Evolutionary conservation across 2,888 invertebrate genomes (phyloP), one percentile per base, ranked within the genome.

Genomic region (Scelioninae gen. 1): DNA sequence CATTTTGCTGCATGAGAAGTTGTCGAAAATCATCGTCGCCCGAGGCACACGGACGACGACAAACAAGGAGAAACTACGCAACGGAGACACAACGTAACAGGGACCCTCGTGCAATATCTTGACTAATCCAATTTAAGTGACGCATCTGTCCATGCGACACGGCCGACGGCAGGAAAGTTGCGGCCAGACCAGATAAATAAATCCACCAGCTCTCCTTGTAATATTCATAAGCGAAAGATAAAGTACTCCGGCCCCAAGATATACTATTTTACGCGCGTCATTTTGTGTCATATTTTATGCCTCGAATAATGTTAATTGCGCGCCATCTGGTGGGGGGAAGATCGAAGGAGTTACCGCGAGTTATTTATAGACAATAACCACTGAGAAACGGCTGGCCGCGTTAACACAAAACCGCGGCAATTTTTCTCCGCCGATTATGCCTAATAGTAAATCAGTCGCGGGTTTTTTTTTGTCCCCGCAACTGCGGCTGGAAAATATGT

Each of bases 71-170:
- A 15, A 6, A 43, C 43, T 11, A n/a, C 43, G n/a, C 5, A 43
- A 43, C 5, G 43, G 11, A 43, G 43, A 43, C 43, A 40, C 13
- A 31, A 23, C 23, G 23, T 4, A n/a, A 40, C 23, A 53, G 43
- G 60, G 32, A 43, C 68, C 74, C 71, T 58, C 76, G 69, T 40
- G 65, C 58, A 60, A 43, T 76, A 77, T 82, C 82, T 82, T 76
- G 76, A 77, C 76, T 82, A 82, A 82, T 78, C 82, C 69, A 82
- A 74, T 82, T 78, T 63, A 63, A 82, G 74, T 74, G 78, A 78
- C 74, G 78, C 78, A 78, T 77, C 74, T 78, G 82, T 74, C 80
- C 68, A 49, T 49, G 34, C 38, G 47, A 31, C 40, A 63, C 56
- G 47, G 60, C 51, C 80, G 45, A 66, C 43, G 63, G 62, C 76